Base-by-base conservation (phyloP, 2,888 invertebrate genomes). In the Hypsopygia costalis region DNA sequence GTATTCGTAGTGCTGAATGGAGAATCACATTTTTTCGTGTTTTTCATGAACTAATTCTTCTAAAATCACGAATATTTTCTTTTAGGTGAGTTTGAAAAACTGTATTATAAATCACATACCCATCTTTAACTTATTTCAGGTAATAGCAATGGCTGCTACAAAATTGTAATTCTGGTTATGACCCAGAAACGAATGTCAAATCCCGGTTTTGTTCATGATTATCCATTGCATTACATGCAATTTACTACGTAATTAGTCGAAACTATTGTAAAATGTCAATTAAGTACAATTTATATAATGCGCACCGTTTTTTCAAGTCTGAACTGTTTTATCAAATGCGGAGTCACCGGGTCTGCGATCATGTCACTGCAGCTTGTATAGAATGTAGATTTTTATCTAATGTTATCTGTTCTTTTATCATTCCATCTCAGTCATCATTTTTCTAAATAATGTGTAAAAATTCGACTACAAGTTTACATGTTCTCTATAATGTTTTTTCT, bases 1-100 rank as follows among this genome's bases (percentile, higher is more conserved):
- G 88, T 88, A 86, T 88, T 89, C 85, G 86, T 88, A 85, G 87
- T 85, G 79, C 76, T 81, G 85, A 78, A 82, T 87, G 85, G 81
- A 78, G 75, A 77, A 82, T 75, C 81, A 86, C 87, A 82, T 81
- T 86, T 88, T 82, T 75, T 76, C 68, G 73, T 78, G 79, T 83
- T 88, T 87, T 82, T 73, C 74, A 88, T 89, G 85, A 89, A 69
- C 78, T 62, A 64, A 75, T 77, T 73, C 73, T 78, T 72, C 68
- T 81, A 71, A 81, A 79, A 75, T 70, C 74, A 64, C 70, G 69
- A 73, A 75, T 75, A 77, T 79, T 76, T 78, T 70, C 60, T 70
- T 72, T 69, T 79, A 82, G 87, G 89, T 89, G 74, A 87, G 89
- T 78, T 50, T 38, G 36, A 52, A 55, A 63, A 59, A 42, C 43